phyloP scores from a whole-genome alignment of 2,797 vertebrate species.

The Rhincodon typus region DNA sequence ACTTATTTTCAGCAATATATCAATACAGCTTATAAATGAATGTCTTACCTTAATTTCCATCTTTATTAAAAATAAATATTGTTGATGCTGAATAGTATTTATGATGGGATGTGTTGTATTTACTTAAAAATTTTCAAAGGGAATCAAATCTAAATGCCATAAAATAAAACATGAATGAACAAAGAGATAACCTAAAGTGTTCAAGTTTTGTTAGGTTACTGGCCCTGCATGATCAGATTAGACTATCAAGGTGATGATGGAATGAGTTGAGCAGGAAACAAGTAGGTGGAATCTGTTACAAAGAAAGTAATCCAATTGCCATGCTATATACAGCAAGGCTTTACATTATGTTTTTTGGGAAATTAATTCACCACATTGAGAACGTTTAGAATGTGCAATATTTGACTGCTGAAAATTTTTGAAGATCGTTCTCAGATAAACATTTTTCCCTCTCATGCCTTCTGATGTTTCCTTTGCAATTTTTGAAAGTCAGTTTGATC shows the following conservation, averaged over 20 bases:
- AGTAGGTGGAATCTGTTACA: constrained; percentile 48
- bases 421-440: constrained; percentile 54
- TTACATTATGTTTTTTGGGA: constrained; percentile 57
- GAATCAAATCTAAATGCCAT: constrained; percentile 64
- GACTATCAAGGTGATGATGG: constrained; percentile 47
- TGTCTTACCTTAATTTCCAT: constrained; percentile 76
- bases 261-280: constrained; percentile 71
- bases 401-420: constrained; percentile 50
- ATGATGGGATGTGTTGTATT: constrained; percentile 70
- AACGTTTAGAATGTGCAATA: constrained; percentile 58
- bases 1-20: constrained; percentile 76
- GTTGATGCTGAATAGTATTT: constrained; percentile 78
- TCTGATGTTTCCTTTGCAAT: constrained; percentile 53
- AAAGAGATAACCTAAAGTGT: constrained; percentile 59
- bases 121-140: constrained; percentile 69
- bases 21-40: constrained; percentile 83
- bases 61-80: constrained; percentile 95
- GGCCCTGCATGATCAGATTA: constrained; percentile 42
- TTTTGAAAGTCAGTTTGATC: constrained; percentile 48
- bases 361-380: constrained; percentile 61
- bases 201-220: constrained; percentile 58
- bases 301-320: constrained; percentile 54
- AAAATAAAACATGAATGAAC: constrained; percentile 49
- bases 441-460: constrained; percentile 55
- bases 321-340: constrained; percentile 58